phyloP scores from a whole-genome alignment of 2,113 vertebrate species.

The Misgurnus mizolepis region DNA sequence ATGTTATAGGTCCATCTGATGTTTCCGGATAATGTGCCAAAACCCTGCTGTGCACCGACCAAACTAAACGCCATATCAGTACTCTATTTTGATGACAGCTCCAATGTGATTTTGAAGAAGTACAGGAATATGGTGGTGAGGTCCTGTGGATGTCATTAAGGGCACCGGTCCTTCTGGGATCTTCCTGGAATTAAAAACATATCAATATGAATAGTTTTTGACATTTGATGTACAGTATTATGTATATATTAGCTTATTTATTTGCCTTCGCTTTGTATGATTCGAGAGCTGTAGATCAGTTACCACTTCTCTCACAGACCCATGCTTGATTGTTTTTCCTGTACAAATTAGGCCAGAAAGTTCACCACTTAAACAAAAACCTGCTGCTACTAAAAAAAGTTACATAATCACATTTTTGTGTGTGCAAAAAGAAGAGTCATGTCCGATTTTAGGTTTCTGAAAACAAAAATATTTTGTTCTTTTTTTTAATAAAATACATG shows the following conservation, averaged over 20 bases:
- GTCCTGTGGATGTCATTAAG: conserved; percentile 96
- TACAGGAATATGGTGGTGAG: conserved; percentile 99
- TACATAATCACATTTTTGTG: neutral
- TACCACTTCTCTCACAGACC: conserved; percentile 32
- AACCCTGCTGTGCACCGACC: conserved; percentile 97
- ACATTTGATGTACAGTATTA: conserved; percentile 88
- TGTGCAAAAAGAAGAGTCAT: neutral
- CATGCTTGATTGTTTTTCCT: conserved; percentile 1
- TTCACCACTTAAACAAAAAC: conserved; percentile 48
- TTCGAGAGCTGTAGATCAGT: conserved; percentile 27
- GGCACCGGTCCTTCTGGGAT: conserved; percentile 44
- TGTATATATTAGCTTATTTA: conserved; percentile 98
- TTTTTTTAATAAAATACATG: neutral
- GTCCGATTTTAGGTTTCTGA: neutral
- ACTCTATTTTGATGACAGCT: conserved; percentile 98
- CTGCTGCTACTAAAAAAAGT: conserved; percentile 50
- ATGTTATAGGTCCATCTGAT: conserved; percentile 92
- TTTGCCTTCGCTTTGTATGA: conserved; percentile 78
- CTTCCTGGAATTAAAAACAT: conserved; percentile 65
- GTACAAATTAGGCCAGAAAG: conserved; percentile 4
- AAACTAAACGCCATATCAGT: conserved; percentile 99
- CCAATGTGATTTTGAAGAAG: conserved; percentile 98
- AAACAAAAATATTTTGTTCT: neutral
- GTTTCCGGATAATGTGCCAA: conserved; percentile 98
- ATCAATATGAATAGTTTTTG: conserved; percentile 68